These are phyloP conservation scores for Periparus ater DNA, from an alignment of 2,797 vertebrate species.

Conservation along the genomic window DNA sequence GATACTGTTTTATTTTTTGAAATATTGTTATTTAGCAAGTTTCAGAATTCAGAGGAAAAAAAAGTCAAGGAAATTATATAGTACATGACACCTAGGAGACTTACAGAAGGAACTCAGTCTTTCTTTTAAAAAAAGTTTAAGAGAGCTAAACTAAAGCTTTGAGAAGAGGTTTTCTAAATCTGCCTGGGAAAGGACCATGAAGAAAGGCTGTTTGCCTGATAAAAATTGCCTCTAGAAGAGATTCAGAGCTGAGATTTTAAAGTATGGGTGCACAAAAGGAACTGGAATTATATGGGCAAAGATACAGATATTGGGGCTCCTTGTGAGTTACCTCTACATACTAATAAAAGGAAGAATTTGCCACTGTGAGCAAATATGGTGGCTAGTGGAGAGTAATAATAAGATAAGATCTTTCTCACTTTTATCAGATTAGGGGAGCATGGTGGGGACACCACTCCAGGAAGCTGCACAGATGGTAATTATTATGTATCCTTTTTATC, in stretches of 20 bases:
- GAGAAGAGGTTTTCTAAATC: not conserved
- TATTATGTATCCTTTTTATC: not conserved
- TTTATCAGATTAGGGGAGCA: not conserved
- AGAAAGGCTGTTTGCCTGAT: not conserved
- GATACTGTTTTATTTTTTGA: not conserved
- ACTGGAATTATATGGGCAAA: not conserved
- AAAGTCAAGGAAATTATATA: not conserved
- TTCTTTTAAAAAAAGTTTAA: not conserved
- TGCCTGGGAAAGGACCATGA: not conserved
- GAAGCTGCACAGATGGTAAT: not conserved
- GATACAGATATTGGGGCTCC: accelerated
- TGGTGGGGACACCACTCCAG: too few species aligned
- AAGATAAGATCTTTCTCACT: not conserved
- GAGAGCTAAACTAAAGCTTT: not conserved
- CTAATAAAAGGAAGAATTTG: not conserved
- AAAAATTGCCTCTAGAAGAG: not conserved
- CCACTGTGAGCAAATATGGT: not conserved
- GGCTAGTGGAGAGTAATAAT: not conserved
- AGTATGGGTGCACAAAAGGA: accelerated
- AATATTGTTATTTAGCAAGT: not conserved
- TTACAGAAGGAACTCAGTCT: not conserved
- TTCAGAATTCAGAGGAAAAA: not conserved
- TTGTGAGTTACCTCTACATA: not conserved
- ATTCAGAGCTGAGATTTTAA: not conserved
- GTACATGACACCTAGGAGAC: not conserved